Conservation (phyloP, 2,113 vertebrate genomes). For the Smithornis capensis region DNA sequence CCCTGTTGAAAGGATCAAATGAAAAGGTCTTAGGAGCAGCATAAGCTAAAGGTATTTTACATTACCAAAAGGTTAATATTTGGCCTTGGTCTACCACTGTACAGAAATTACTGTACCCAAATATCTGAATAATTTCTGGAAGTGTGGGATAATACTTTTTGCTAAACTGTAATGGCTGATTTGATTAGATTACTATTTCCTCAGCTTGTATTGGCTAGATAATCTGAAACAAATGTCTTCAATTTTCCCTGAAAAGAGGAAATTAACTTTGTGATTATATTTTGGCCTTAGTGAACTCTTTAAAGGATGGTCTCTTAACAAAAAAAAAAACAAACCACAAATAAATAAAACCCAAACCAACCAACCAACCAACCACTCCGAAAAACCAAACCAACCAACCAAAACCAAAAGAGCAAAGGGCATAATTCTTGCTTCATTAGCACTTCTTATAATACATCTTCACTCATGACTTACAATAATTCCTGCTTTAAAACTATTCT, state of each 20-base stretch:
- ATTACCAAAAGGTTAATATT: constrained; percentile 10
- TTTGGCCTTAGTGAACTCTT: not conserved
- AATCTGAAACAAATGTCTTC: constrained; percentile 30
- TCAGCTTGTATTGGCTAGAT: not conserved
- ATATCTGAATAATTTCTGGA: not conserved
- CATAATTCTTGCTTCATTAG: not conserved
- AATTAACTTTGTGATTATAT: not conserved
- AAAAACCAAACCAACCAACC: not conserved
- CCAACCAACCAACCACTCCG: too few species aligned
- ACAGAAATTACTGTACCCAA: not conserved
- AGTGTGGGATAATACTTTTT: not conserved
- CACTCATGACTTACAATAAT: not conserved
- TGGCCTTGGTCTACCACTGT: not conserved
- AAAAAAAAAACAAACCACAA: not conserved
- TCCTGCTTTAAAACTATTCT: constrained; percentile 25
- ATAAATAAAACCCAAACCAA: not conserved
- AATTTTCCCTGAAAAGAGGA: constrained; percentile 22
- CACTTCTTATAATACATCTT: not conserved
- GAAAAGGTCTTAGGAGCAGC: not conserved
- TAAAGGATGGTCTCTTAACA: not conserved
- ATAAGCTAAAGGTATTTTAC: constrained; percentile 22
- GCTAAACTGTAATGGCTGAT: not conserved
- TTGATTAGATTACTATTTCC: not conserved
- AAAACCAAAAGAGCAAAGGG: not conserved
- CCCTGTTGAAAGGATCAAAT: not conserved